Evolutionary conservation across 2,113 vertebrate genomes (phyloP).

Genomic region (Myotis lucifugus): DNA sequence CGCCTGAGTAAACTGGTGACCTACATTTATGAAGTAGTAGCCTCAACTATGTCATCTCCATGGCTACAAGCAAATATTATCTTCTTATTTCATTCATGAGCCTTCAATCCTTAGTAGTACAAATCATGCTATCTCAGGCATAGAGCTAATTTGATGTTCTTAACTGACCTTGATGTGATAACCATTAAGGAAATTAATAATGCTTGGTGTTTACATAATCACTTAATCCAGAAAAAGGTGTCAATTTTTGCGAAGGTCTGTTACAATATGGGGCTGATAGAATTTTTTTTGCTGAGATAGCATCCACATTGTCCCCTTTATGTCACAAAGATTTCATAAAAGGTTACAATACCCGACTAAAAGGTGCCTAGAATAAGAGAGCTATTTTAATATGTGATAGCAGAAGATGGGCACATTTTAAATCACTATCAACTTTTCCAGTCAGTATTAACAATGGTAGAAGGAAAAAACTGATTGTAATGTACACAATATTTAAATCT

Average conservation of each 20-base stretch:
- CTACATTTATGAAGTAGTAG: slow-evolving; percentile 23
- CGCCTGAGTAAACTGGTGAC: neutral
- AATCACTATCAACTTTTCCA: neutral
- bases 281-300: neutral
- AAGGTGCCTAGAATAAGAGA: neutral
- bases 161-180: neutral
- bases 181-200: slow-evolving; percentile 13
- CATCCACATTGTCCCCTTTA: neutral
- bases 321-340: neutral
- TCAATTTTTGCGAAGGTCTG: neutral
- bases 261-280: neutral
- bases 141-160: slow-evolving; percentile 35
- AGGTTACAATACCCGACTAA: neutral
- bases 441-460: neutral
- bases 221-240: neutral
- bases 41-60: neutral
- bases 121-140: neutral
- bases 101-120: neutral
- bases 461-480: neutral
- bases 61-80: slow-evolving; percentile 2
- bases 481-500: slow-evolving; percentile 1
- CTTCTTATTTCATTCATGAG: slow-evolving; percentile 25
- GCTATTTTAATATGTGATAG: neutral
- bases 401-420: neutral
- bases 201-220: neutral